Evolutionary conservation across 2,797 vertebrate species (phyloP).

Genomic region (Pseudochirops corinnae): DNA sequence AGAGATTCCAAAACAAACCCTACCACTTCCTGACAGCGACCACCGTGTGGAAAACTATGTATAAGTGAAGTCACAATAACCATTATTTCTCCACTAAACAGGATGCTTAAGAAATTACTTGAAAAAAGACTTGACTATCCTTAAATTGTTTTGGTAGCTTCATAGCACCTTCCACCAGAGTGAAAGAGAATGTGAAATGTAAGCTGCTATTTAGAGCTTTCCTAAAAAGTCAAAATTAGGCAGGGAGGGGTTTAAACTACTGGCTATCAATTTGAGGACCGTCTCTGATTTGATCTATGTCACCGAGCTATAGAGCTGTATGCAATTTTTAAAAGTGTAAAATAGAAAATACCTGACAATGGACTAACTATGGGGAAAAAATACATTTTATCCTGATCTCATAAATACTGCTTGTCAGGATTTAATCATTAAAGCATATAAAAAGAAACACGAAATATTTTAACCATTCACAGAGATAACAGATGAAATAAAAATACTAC

Average conservation of each 20-base stretch:
- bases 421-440: background rate
- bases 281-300: background rate
- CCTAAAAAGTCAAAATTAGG: background rate
- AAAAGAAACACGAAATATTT: constrained; percentile 33
- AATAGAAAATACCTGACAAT: background rate
- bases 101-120: background rate
- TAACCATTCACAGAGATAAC: background rate
- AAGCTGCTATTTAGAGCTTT: background rate
- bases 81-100: background rate
- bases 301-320: background rate
- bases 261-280: background rate
- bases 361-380: background rate
- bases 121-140: background rate
- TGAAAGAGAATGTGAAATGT: background rate
- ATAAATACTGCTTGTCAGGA: background rate
- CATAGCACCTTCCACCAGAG: background rate
- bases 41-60: too few species aligned
- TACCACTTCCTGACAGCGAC: background rate
- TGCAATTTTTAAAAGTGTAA: background rate
- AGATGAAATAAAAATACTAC: constrained; percentile 19
- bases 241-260: background rate
- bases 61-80: background rate
- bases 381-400: background rate
- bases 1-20: background rate
- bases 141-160: background rate